Base-by-base conservation (phyloP, 2,113 vertebrate species). In the Leptocoma aspasia region DNA sequence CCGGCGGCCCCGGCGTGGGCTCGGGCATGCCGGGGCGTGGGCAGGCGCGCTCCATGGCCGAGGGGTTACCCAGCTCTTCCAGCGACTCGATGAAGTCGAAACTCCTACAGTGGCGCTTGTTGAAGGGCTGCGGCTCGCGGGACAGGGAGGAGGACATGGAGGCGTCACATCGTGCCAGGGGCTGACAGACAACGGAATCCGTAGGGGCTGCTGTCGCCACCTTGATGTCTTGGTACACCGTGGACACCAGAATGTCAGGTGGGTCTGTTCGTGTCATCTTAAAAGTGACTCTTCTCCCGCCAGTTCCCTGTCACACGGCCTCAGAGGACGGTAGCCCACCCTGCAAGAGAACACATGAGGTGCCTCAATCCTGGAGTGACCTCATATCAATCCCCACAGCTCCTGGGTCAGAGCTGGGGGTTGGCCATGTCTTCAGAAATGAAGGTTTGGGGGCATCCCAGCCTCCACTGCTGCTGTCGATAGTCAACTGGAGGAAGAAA, bases 261-360 rank as follows among this genome's bases (percentile, higher is more conserved):
- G 99, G 99, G 97, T 99, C 99, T 28, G 99, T 99, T 96, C 99
- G 99, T 98, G 99, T 99, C 99, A 99, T 99, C 98, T 99, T 99
- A 98, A 97, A 98, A 96, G 97, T 60, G 72, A 97, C 97, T 96
- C 95, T 95, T 96, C 96, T 92, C 92, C 93, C 68, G 79, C 94
- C 93, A 82, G 85, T 86, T 95, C 86, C 97, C 95, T 97, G 97
- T 98, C 98, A 98, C 97, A 97, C 68, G 61, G 97, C 98, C 98
- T 98, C 97, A 98, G 97, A 92, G 73, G 70, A 86, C 39, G 28
- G 49, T 54, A 79, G 70, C 90, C 27, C 19, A 92, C 87, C 94
- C 96, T 97, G 89, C 71, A 97, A 97, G 75, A 95, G 57, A 89
- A 86, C 60, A 94, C 15, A 94, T 0, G 33, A 78, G 42, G 79